phyloP scores from a whole-genome alignment of 2,113 vertebrate genomes.

The Eretmochelys imbricata region DNA sequence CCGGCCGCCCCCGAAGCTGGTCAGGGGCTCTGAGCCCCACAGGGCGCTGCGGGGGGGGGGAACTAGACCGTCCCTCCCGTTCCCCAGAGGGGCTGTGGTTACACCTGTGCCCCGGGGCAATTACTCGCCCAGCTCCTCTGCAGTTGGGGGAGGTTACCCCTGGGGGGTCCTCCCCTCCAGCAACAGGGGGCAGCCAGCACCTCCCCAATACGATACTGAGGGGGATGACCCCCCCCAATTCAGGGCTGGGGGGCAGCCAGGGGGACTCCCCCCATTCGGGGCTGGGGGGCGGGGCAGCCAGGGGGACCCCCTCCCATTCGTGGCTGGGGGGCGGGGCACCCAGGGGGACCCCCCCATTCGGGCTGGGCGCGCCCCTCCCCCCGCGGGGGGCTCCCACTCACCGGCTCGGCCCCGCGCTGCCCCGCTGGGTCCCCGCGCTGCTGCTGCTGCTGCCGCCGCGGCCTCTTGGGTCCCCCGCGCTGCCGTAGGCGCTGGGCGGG shows the following conservation, averaged over 20 bases:
- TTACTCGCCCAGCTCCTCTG: too few relatives aligned
- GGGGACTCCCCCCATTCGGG: neutral
- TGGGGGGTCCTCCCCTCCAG: too few relatives aligned
- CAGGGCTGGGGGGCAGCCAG: neutral
- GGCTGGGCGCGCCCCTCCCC: neutral
- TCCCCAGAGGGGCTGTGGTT: too few relatives aligned
- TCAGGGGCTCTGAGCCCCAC: too few relatives aligned
- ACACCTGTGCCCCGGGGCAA: too few relatives aligned
- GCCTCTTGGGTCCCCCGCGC: neutral
- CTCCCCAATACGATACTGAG: neutral
- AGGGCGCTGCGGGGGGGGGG: too few relatives aligned
- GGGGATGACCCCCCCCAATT: neutral
- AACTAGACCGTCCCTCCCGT: too few relatives aligned
- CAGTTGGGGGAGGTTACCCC: too few relatives aligned
- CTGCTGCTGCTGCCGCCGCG: neutral
- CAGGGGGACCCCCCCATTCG: too few relatives aligned
- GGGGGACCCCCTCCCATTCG: neutral
- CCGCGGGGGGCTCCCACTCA: neutral
- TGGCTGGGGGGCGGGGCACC: rapidly evolving
- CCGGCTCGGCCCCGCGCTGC: neutral
- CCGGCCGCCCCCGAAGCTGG: too few relatives aligned
- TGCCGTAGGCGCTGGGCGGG: neutral
- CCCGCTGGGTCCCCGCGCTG: neutral
- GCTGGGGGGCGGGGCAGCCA: neutral
- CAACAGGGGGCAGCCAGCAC: too few relatives aligned